Evolutionary conservation across 2,888 invertebrate genomes (phyloP), one percentile per base, ranked within the genome.

Genomic region (Caenorhabditis sp.): DNA sequence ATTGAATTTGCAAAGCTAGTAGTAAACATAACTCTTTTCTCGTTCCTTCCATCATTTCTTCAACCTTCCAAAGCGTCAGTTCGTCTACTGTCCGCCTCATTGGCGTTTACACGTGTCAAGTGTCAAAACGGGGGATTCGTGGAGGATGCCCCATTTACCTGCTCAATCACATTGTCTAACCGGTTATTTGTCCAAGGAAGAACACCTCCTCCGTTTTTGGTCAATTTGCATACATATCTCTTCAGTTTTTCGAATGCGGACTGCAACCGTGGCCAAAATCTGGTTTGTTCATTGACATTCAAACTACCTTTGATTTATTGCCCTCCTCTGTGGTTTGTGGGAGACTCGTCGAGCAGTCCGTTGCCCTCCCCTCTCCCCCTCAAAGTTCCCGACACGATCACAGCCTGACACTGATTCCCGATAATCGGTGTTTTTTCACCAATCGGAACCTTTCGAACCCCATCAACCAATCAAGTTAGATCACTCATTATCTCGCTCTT

Each of bases 251-350:
- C 32, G 66, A 66, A 66, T 66, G 24, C 37, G 52, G n/a, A 46
- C 26, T 46, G 26, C 13, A 20, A 37, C 24, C 35, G 46, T 39
- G 39, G 4, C n/a, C 17, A 58, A 17, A 68, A 59, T 68, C 58
- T 58, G 68, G 66, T 56, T 53, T 59, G 52, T 46, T 66, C 66
- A 66, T 70, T 70, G 59, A 52, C 70, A 59, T 59, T 70, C 70
- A 27, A 59, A 70, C 70, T 70, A 70, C 70, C 53, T 70, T 70
- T 70, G 70, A 70, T 70, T 70, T 70, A 70, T 70, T 52, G 58
- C 70, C 35, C 41, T 26, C 20, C 58, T 50, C 68, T 43, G 65
- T 65, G 65, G 65, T 65, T 55, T 63, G 53, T 65, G 65, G 27
- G 53, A 43, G 43, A 15, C 22, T 41, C 30, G 50, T 17, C 11